Percentiles rank a stretch among this genome's conserved stretches.
Conservation (phyloP, 2,888 invertebrate genomes). For the Orthosia gothica region DNA sequence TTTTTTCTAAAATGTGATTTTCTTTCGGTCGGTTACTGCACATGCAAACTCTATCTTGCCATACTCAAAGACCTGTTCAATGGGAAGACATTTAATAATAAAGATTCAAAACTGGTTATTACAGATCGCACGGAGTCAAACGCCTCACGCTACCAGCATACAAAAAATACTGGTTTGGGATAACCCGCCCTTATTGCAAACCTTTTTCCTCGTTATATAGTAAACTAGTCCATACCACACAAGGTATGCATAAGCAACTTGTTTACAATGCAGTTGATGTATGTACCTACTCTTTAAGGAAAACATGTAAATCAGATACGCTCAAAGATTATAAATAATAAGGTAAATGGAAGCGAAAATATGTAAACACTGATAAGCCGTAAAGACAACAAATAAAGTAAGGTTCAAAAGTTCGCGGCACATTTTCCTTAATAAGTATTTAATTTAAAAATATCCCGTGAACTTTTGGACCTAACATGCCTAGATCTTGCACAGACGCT, state of each 20-base stretch:
- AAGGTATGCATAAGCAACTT: neutral
- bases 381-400: neutral
- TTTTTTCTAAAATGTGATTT: neutral
- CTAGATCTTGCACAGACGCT: neutral
- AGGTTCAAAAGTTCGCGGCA: too few relatives aligned
- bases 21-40: neutral
- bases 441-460: too few relatives aligned
- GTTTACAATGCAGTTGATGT: slow-evolving; percentile 22
- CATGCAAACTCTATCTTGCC: neutral
- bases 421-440: too few relatives aligned
- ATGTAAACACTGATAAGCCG: neutral
- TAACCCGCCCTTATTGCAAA: slow-evolving; percentile 9
- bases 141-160: neutral
- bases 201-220: slow-evolving; percentile 35
- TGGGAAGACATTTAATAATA: neutral
- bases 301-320: slow-evolving; percentile 33
- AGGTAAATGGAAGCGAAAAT: slow-evolving; percentile 11
- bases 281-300: slow-evolving; percentile 18
- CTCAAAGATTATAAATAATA: slow-evolving; percentile 1
- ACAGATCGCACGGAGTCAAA: neutral
- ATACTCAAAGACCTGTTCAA: neutral
- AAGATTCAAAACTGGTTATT: slow-evolving; percentile 1
- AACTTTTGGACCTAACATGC: too few relatives aligned
- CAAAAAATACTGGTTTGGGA: slow-evolving; percentile 30
- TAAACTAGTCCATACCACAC: slow-evolving; percentile 26